These are phyloP conservation scores for Tamandua tetradactyla DNA, from an alignment of 2,797 vertebrate species.

Conservation along the genomic window DNA sequence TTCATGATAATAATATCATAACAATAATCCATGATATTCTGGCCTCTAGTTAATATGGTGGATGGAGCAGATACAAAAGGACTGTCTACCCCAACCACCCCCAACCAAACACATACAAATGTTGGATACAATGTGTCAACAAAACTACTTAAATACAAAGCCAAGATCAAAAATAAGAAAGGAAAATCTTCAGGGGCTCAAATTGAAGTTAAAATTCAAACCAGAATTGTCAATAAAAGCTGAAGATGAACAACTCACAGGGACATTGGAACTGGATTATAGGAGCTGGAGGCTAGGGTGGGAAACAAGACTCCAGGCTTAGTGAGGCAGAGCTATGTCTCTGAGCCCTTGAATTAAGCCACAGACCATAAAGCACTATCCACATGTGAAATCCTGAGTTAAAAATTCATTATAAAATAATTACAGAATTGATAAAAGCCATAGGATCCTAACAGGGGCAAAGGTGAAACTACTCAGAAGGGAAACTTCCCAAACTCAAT, in stretches of 20 bases:
- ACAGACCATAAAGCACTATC: background rate
- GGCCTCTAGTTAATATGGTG: background rate
- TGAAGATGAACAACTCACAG: background rate
- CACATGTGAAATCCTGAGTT: accelerated
- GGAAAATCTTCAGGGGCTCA: background rate
- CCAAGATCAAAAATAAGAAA: background rate
- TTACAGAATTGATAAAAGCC: background rate
- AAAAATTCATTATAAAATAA: background rate
- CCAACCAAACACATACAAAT: background rate
- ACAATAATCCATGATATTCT: background rate
- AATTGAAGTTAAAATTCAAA: background rate
- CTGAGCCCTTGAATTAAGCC: background rate
- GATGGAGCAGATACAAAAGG: background rate
- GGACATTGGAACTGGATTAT: background rate
- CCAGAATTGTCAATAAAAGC: background rate
- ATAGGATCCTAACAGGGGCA: background rate
- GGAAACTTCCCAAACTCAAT: background rate
- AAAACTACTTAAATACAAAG: background rate
- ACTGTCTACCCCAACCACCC: background rate
- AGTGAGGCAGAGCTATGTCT: background rate
- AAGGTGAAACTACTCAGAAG: background rate
- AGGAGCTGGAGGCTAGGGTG: background rate
- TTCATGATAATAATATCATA: background rate
- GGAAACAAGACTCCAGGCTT: background rate
- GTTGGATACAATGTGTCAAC: too few species aligned